Evolutionary conservation across 2,797 vertebrate genomes (phyloP), one percentile per base, ranked within the genome.

Genomic region (Fistularia commersonii): DNA sequence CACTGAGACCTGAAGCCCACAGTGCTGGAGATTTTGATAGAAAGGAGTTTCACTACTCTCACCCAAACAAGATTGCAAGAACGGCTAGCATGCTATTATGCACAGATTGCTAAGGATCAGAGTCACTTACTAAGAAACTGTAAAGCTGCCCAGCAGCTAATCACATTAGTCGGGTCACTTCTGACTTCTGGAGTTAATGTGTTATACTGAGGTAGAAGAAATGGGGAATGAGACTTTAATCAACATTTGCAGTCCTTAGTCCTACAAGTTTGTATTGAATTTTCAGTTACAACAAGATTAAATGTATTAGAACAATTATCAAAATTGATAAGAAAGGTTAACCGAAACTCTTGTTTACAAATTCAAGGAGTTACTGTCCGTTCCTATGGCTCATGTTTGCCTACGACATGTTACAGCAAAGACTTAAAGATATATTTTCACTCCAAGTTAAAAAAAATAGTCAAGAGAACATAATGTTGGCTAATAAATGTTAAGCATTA

Each of bases 81-180:
- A 51, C 45, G 34, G 41, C 52, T 45, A 42, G 40, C 10, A 0
- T 56, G 51, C 49, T 42, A 41, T 37, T 14, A 6, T 48, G 48
- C 36, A 14, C 53, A 1, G 15, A 48, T 23, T 15, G 52, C 48
- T 59, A 72, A 50, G 51, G 61, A 77, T 81, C 55, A 66, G 71
- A 57, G 64, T 63, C 33, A 48, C 56, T 64, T 52, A 54, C 66
- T 65, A 72, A 77, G 64, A 71, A 35, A 40, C 60, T 45, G 54
- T 65, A 64, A 77, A 3, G 41, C 63, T 66, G 74, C 64, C 67
- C 42, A 31, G 48, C 39, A 49, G 37, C 42, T 83, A 77, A 80
- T 79, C 69, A 57, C 70, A 76, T 84, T 74, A 79, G 68, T 62
- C 56, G 8, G 63, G 55, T 62, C 54, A 44, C 44, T 13, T 56